Base-by-base conservation (phyloP, 2,797 vertebrate species). In the Potorous gilbertii region DNA sequence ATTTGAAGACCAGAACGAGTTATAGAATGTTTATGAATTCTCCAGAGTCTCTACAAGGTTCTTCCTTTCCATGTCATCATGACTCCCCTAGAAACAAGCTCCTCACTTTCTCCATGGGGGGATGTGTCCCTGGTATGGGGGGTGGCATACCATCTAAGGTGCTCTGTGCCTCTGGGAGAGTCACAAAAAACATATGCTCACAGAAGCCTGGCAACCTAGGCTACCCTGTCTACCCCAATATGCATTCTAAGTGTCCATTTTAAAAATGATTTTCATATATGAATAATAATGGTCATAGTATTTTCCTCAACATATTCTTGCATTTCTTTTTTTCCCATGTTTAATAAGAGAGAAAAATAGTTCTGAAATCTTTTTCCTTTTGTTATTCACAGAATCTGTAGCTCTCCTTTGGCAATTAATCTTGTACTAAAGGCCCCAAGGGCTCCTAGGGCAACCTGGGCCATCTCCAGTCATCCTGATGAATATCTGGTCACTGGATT, bases 281-380 rank as follows among this genome's bases (percentile, higher is more conserved):
- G 74, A 81, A 81, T 46, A 24, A 21, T 24, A 9, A 81, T 81
- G 74, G 74, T 46, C 5, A 40, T 96, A 96, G 40, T 90, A 87
- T 93, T 97, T 12, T 94, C 31, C 94, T 96, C 92, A 74, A 96
- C 93, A 54, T 95, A 94, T 95, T 96, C 8, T 95, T 94, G 54
- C 46, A 34, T 96, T 95, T 94, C 94, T 74, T 31, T 40, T 95
- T 90, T 97, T 94, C 29, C 52, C 93, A 10, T 95, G 74, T 94
- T 96, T 74, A 96, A 50, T 90, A 93, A 93, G 52, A 95, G 46
- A 91, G 90, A 96, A 92, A 96, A 96, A 96, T 97, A 91, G 66
- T 89, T 87, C 21, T 50, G 31, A 13, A 94, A 55, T 89, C 55
- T 96, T 96, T 90, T 66, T 46, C 9, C 8, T 81, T 81, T 3